phyloP scores from a whole-genome alignment of 2,797 vertebrate species.

The Schizopygopsis malacanthus region DNA sequence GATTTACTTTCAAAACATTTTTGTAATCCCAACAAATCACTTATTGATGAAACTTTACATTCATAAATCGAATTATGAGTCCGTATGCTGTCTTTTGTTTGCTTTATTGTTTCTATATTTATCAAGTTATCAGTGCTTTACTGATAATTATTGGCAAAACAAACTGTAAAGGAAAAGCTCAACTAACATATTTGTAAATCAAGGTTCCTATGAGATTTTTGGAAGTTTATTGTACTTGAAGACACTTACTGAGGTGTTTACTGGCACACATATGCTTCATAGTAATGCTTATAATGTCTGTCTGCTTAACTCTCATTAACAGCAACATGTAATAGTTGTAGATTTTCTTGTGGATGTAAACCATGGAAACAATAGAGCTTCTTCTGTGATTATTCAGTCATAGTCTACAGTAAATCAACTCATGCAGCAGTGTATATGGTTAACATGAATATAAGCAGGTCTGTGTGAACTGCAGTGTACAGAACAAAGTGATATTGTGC shows the following conservation, averaged over 20 bases:
- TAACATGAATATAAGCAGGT: constrained; percentile 15
- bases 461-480: constrained; percentile 5
- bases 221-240: constrained; percentile 2
- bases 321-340: background rate
- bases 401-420: background rate
- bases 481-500: background rate
- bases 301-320: constrained; percentile 17
- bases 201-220: background rate
- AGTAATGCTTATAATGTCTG: background rate
- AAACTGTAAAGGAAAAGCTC: background rate
- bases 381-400: constrained; percentile 30
- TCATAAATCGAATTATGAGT: background rate
- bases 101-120: background rate
- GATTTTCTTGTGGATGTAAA: constrained; percentile 16
- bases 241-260: background rate
- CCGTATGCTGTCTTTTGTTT: background rate
- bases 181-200: background rate
- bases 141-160: background rate
- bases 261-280: background rate
- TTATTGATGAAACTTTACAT: background rate
- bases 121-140: background rate
- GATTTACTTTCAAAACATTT: background rate
- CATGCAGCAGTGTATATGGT: constrained; percentile 8
- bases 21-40: background rate
- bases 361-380: constrained; percentile 6